Evolutionary conservation across 2,113 vertebrate species (phyloP).

Genomic region (Halcyon senegalensis): DNA sequence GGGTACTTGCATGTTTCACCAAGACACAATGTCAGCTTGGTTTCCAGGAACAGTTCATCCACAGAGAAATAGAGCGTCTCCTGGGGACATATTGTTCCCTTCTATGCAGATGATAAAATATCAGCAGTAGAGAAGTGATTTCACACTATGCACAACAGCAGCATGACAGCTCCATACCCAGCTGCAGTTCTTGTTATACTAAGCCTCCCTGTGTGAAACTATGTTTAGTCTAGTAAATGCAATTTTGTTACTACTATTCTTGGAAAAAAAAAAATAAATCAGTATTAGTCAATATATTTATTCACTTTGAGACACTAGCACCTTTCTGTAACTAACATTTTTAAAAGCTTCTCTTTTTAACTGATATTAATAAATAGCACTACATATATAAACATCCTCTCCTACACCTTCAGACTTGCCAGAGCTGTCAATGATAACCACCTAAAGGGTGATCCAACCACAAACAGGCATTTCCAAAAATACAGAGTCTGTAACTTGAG

Average conservation of each 20-base stretch:
- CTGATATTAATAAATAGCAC: not conserved
- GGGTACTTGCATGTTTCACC: not conserved
- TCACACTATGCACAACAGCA: not conserved
- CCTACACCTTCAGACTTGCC: not conserved
- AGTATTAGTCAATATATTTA: not conserved
- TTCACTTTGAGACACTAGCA: not conserved
- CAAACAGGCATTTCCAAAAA: not conserved
- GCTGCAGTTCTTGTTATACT: slow-evolving; percentile 8
- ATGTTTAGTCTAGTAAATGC: not conserved
- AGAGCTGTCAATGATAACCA: not conserved
- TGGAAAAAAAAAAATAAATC: not conserved
- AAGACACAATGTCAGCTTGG: not conserved
- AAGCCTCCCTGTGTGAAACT: not conserved
- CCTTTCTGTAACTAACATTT: not conserved
- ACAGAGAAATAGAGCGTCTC: not conserved
- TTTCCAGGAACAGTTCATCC: not conserved
- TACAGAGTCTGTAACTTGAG: not conserved
- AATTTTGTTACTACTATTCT: not conserved
- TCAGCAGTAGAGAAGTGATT: not conserved
- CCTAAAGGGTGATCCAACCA: not conserved
- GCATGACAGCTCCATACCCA: not conserved
- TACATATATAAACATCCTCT: not conserved
- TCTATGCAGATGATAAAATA: not conserved
- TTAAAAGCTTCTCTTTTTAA: not conserved
- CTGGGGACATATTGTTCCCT: not conserved